Conservation (phyloP, 2,888 invertebrate genomes). For the Dicyrtomina minuta region DNA sequence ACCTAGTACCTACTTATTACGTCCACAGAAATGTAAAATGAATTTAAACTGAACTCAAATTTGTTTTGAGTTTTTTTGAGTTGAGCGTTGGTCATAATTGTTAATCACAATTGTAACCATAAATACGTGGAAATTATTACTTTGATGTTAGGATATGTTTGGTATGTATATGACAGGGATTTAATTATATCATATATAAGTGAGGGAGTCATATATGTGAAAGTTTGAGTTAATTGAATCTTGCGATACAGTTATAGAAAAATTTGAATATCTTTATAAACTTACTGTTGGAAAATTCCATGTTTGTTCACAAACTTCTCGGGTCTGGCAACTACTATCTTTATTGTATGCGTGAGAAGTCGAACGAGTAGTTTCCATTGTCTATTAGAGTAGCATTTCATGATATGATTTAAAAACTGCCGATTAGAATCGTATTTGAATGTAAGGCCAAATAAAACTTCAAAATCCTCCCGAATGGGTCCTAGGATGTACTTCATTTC, state of each 20-base stretch:
- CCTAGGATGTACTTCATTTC: constrained; percentile 80
- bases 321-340: constrained; percentile 1
- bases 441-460: constrained; percentile 70
- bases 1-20: too few relatives aligned
- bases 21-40: too few relatives aligned
- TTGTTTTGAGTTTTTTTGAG: too few relatives aligned
- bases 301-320: constrained; percentile 3
- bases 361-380: constrained; percentile 72
- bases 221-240: not conserved
- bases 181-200: too few relatives aligned
- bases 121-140: too few relatives aligned
- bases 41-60: too few relatives aligned
- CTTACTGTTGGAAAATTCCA: constrained; percentile 9
- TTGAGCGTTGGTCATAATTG: too few relatives aligned
- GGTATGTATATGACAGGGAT: too few relatives aligned
- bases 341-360: constrained; percentile 76
- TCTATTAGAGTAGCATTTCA: constrained; percentile 68
- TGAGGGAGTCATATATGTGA: not conserved
- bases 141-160: too few relatives aligned
- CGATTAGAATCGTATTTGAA: constrained; percentile 79
- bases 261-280: not conserved
- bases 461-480: constrained; percentile 81
- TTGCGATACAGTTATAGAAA: not conserved
- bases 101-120: too few relatives aligned
- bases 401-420: constrained; percentile 78